These are phyloP conservation scores for Tenrec ecaudatus DNA, from an alignment of 2,113 vertebrate species.

Conservation along the genomic window DNA sequence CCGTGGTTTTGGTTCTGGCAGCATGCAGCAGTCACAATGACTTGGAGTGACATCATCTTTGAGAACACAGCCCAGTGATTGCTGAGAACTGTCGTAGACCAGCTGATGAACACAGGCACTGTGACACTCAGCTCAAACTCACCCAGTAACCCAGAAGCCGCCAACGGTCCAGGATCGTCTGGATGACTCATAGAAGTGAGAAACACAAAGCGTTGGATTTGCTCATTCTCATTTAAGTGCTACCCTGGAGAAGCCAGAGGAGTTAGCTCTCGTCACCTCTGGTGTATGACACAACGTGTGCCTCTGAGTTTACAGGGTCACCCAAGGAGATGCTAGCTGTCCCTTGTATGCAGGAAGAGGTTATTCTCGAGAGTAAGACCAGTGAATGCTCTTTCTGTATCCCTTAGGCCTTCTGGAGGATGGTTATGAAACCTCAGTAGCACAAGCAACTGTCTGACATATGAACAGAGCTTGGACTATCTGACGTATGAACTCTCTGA, in stretches of 20 bases:
- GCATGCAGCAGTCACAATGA: background rate
- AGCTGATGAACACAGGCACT: background rate
- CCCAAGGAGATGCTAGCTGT: background rate
- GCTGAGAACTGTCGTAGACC: background rate
- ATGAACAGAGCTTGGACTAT: background rate
- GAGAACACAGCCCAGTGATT: background rate
- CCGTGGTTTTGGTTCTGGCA: background rate
- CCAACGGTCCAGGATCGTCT: background rate
- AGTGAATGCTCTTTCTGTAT: constrained; percentile 5
- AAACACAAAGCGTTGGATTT: background rate
- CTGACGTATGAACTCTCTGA: too few relatives aligned
- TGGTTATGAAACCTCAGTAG: background rate
- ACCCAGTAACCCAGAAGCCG: background rate
- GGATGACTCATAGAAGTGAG: background rate
- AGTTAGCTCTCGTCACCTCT: background rate
- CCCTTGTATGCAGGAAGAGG: background rate
- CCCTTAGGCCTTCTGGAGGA: background rate
- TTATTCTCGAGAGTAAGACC: background rate
- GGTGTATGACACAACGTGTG: background rate
- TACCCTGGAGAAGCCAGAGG: background rate
- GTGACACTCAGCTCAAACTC: background rate
- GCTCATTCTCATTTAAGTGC: background rate
- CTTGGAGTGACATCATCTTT: background rate
- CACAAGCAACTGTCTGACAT: background rate
- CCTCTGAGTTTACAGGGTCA: background rate